Evolutionary conservation across 2,888 invertebrate genomes (phyloP).

Genomic region (Diploptera punctata): DNA sequence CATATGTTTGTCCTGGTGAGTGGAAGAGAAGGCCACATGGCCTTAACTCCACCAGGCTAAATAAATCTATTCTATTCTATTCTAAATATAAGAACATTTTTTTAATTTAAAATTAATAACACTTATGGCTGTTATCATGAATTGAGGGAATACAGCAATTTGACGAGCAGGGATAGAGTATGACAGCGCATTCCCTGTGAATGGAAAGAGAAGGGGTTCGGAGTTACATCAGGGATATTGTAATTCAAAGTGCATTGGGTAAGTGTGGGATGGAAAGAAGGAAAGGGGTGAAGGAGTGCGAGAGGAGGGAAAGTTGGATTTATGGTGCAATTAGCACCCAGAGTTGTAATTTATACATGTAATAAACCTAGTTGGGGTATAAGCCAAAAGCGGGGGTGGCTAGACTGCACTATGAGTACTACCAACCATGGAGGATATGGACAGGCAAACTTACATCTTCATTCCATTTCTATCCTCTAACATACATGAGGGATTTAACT

Average conservation of each 20-base stretch:
- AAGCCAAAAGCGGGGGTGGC: conserved; percentile 25
- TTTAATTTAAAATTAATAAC: too few relatives aligned
- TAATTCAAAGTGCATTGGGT: conserved; percentile 35
- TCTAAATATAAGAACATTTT: too few relatives aligned
- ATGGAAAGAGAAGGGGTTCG: conserved; percentile 25
- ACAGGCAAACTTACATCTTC: not conserved
- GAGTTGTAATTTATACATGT: conserved; percentile 47
- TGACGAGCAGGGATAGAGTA: too few relatives aligned
- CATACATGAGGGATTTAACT: too few relatives aligned
- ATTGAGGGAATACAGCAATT: too few relatives aligned
- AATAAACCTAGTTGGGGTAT: conserved; percentile 43
- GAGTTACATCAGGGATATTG: conserved; percentile 33
- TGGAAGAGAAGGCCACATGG: too few relatives aligned
- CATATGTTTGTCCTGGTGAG: too few relatives aligned
- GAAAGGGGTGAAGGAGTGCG: conserved; percentile 36
- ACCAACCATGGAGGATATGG: not conserved
- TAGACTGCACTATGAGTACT: conserved; percentile 22
- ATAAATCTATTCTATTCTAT: too few relatives aligned
- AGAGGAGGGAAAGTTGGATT: conserved; percentile 43
- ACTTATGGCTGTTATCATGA: too few relatives aligned
- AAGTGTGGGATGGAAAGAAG: conserved; percentile 34
- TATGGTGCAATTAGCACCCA: conserved; percentile 46
- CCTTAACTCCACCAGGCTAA: too few relatives aligned
- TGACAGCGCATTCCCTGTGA: not conserved
- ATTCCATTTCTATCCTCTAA: too few relatives aligned